phyloP scores from a whole-genome alignment of 2,797 vertebrate genomes.

The Siniperca undulata region DNA sequence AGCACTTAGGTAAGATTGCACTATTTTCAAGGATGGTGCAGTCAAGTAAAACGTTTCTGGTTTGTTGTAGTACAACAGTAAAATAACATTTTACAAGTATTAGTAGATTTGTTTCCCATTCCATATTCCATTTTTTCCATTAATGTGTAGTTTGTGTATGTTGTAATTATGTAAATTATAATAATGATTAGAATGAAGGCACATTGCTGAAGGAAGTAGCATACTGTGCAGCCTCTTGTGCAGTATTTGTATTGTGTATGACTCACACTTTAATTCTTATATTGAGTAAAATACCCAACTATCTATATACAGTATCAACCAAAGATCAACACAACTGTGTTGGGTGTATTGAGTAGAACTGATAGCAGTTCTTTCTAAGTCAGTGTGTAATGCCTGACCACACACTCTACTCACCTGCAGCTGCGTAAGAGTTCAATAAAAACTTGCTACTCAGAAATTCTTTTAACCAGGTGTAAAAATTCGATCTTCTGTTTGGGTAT shows the following conservation, averaged over 20 bases:
- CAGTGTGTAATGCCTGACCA: neutral
- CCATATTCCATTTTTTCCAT: neutral
- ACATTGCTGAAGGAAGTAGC: neutral
- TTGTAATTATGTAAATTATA: neutral
- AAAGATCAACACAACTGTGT: neutral
- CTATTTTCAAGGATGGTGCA: neutral
- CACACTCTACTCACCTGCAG: neutral
- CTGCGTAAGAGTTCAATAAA: constrained; percentile 4
- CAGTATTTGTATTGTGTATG: neutral
- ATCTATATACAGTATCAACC: neutral
- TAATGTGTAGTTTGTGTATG: neutral
- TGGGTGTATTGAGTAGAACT: neutral
- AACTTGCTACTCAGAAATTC: neutral
- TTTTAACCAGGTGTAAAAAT: neutral
- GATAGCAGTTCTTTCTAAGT: neutral
- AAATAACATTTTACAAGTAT: neutral
- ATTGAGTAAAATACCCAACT: neutral
- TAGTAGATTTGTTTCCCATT: neutral
- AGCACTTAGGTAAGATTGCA: neutral
- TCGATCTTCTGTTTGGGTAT: neutral
- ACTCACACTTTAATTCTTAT: neutral
- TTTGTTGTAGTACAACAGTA: neutral
- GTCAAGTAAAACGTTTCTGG: neutral
- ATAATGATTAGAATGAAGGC: neutral
- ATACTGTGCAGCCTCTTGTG: neutral